Evolutionary conservation across 2,888 invertebrate genomes (phyloP), one percentile per base, ranked within the genome.

Genomic region (Phymatocera aterrima): DNA sequence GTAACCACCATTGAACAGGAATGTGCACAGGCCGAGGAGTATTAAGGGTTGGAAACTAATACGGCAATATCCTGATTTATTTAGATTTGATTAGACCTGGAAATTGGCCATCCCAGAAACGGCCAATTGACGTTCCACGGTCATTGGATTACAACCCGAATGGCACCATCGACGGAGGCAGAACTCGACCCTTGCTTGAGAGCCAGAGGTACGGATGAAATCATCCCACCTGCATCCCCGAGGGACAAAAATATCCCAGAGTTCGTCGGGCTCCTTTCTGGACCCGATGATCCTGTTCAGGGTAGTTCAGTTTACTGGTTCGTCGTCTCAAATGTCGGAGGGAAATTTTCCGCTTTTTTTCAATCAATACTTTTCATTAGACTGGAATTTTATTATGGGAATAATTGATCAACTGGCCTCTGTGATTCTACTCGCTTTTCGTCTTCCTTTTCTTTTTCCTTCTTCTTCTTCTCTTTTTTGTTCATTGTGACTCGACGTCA

Each of bases 41-140:
- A 12, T 40, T 60, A 60, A 57, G 75, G 75, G 75, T 54, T n/a
- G 57, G 60, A 75, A 57, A 75, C 57, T 75, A 75, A 60, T 57
- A 21, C 24, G 57, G 75, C 75, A 75, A 75, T 75, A 75, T 75
- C 75, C 81, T 82, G 80, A 81, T 83, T 83, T 83, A 79, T 83
- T 81, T 83, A 82, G 82, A 84, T 83, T 84, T 80, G 80, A 79
- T 84, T 84, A 81, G 78, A 77, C 77, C 77, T 82, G 83, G 83
- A 83, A 84, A 84, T 84, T 84, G 82, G 83, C 81, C 81, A 83
- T 84, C 80, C 83, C 78, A 80, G 83, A 81, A 81, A 82, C 80
- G 80, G 82, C 82, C 82, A 82, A 83, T 83, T 83, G 75, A 75
- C 75, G 75, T 57, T 75, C 57, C 57, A 57, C 43, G 75, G 75